Evolutionary conservation across 2,888 invertebrate genomes (phyloP).

Genomic region (Drosophila lacicola): DNA sequence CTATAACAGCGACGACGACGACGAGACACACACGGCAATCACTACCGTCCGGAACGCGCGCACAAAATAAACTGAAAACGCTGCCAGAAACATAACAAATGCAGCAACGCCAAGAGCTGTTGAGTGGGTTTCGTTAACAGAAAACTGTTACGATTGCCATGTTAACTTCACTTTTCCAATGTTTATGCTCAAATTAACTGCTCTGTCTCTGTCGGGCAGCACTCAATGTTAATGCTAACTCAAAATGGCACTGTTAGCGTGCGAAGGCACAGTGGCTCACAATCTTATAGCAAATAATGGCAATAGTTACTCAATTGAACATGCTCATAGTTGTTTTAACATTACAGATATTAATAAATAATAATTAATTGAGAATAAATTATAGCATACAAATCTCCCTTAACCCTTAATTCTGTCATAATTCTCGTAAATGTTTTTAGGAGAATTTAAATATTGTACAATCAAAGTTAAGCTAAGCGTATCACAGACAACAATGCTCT

Average conservation of each 20-base stretch:
- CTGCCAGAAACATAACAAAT: constrained; percentile 41
- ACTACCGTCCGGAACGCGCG: constrained; percentile 62
- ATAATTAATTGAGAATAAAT: background rate
- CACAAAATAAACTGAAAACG: constrained; percentile 64
- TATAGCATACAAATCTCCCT: background rate
- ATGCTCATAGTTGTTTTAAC: background rate
- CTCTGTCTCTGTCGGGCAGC: background rate
- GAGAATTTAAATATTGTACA: too few species aligned
- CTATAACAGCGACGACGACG: constrained; percentile 26
- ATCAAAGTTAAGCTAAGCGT: too few species aligned
- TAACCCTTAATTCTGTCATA: too few species aligned
- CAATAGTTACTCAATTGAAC: too few species aligned
- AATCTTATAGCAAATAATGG: background rate
- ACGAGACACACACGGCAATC: constrained; percentile 35
- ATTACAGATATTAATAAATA: background rate
- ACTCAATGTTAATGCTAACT: constrained; percentile 47
- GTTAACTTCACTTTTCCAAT: constrained; percentile 27
- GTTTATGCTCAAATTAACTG: constrained; percentile 21
- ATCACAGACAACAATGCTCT: background rate
- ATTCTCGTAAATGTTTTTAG: too few species aligned
- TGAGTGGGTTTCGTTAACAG: constrained; percentile 48
- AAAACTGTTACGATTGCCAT: constrained; percentile 34
- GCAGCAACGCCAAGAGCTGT: constrained; percentile 32
- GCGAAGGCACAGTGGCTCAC: constrained; percentile 26
- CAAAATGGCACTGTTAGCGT: constrained; percentile 41